These are phyloP conservation scores for Eilema depressum DNA, from an alignment of 2,888 invertebrate species.

Conservation along the genomic window DNA sequence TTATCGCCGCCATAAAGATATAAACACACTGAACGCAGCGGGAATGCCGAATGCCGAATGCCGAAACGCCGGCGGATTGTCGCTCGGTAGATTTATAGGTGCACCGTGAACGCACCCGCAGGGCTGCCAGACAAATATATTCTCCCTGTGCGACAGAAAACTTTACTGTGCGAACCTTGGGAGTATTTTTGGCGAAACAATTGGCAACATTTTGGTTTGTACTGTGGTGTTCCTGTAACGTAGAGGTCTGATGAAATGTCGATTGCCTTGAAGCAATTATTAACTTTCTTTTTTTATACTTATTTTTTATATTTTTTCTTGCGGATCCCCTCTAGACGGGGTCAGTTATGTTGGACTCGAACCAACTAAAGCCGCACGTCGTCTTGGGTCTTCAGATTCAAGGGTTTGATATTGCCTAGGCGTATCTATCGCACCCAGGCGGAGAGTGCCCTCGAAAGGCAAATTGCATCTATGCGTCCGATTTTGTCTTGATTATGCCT, in stretches of 20 bases:
- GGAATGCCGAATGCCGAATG: conserved; percentile 30
- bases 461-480: no score
- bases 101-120: conserved; percentile 29
- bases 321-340: no score
- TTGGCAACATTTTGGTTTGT: background rate
- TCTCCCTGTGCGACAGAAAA: conserved; percentile 19
- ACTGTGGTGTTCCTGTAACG: background rate
- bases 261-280: no score
- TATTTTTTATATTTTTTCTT: no score
- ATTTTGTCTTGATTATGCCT: no score
- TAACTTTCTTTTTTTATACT: no score
- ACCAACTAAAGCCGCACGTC: no score
- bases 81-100: conserved; percentile 49
- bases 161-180: background rate
- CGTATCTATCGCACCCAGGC: no score
- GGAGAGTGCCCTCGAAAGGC: no score
- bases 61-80: conserved; percentile 39
- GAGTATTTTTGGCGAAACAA: background rate
- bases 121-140: conserved; percentile 28
- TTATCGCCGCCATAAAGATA: conserved; percentile 50
- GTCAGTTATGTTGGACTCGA: no score
- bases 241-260: background rate
- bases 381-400: no score
- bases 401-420: no score
- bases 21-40: conserved; percentile 55